Conservation (phyloP, 2,888 invertebrate genomes). For the Pecten maximus region DNA sequence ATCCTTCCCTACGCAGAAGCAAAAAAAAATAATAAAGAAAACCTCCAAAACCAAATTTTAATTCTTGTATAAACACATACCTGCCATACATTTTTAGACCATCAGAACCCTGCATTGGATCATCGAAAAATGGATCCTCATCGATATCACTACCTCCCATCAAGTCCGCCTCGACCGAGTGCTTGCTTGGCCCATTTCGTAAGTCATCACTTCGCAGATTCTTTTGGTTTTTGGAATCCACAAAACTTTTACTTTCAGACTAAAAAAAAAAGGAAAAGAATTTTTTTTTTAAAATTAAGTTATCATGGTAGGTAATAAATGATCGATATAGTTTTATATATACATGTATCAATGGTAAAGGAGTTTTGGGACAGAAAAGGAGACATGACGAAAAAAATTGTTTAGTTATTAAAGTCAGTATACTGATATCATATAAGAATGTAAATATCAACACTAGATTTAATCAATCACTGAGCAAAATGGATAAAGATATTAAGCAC, state of each 20-base stretch:
- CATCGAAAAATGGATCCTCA: slow-evolving; percentile 80
- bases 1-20: background rate
- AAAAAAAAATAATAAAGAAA: background rate
- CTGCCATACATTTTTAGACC: slow-evolving; percentile 59
- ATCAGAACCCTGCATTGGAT: slow-evolving; percentile 65
- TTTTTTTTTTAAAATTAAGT: too few species aligned
- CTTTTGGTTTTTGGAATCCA: slow-evolving; percentile 69
- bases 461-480: too few species aligned
- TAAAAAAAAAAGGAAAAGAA: background rate
- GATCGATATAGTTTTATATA: too few species aligned
- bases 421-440: too few species aligned
- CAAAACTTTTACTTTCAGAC: slow-evolving; percentile 59
- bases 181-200: slow-evolving; percentile 58
- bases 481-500: too few species aligned
- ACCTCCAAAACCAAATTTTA: background rate
- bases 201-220: slow-evolving; percentile 59
- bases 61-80: slow-evolving; percentile 38
- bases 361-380: too few species aligned
- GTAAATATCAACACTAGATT: too few species aligned
- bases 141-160: slow-evolving; percentile 69
- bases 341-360: too few species aligned
- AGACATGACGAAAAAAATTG: too few species aligned
- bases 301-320: too few species aligned
- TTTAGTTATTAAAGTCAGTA: too few species aligned
- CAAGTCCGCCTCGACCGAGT: slow-evolving; percentile 55